Evolutionary conservation across 2,888 invertebrate genomes (phyloP).

Genomic region (Gortyna flavago): DNA sequence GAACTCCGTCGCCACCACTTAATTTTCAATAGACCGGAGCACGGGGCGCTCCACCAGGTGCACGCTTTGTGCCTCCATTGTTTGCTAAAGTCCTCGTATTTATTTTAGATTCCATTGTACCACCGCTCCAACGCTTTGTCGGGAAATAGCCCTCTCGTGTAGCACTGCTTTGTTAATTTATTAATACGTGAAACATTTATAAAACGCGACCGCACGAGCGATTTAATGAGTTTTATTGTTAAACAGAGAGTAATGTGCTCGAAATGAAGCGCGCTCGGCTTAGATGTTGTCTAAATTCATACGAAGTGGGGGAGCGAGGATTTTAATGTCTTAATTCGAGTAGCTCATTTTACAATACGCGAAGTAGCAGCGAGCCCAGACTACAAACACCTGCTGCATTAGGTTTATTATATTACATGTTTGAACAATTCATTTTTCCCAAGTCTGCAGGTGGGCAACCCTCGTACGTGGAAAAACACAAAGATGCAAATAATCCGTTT

Average conservation of each 20-base stretch:
- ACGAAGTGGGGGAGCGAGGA: constrained; percentile 69
- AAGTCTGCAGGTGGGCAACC: constrained; percentile 47
- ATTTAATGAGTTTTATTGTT: constrained; percentile 90
- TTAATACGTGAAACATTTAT: constrained; percentile 90
- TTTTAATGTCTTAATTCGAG: constrained; percentile 83
- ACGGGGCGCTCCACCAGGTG: constrained; percentile 78
- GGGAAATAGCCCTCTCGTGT: constrained; percentile 86
- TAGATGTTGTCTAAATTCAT: constrained; percentile 81
- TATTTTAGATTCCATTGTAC: constrained; percentile 89
- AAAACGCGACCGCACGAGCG: constrained; percentile 86
- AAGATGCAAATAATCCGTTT: constrained; percentile 80
- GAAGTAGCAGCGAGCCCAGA: constrained; percentile 14
- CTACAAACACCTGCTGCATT: constrained; percentile 79
- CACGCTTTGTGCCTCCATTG: constrained; percentile 86
- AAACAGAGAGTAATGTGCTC: constrained; percentile 85
- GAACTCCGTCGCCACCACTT: constrained; percentile 83
- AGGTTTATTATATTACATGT: constrained; percentile 73
- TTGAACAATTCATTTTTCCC: constrained; percentile 71
- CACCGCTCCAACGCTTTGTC: constrained; percentile 86
- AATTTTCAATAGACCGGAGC: constrained; percentile 81
- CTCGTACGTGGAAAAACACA: constrained; percentile 61
- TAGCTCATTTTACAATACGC: constrained; percentile 80
- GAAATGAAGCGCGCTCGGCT: constrained; percentile 81
- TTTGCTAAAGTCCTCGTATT: constrained; percentile 89
- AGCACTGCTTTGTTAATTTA: constrained; percentile 89